A percentile compares a stretch with the other conserved stretches of the same genome.
phyloP scores from a whole-genome alignment of 2,888 invertebrate genomes.

The Pristionchus japonicus region DNA sequence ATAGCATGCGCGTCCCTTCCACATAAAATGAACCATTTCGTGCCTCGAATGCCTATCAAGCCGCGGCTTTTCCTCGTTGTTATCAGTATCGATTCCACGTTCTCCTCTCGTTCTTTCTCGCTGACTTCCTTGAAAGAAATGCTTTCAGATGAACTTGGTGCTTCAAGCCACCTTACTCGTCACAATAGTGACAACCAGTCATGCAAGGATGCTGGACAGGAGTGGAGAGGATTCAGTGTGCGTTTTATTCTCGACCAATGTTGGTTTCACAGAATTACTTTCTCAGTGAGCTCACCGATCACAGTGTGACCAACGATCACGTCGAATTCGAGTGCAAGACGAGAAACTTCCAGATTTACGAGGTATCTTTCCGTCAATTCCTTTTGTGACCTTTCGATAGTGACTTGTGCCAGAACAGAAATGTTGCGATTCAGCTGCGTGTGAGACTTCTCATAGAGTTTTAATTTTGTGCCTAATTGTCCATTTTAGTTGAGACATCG shows the following conservation, averaged over 20 bases:
- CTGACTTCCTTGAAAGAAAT: not conserved
- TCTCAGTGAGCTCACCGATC: slow-evolving; percentile 9
- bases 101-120: not conserved
- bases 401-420: too few species aligned
- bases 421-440: too few species aligned
- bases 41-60: not conserved
- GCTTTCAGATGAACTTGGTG: not conserved
- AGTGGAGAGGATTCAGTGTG: slow-evolving; percentile 11
- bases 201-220: not conserved
- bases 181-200: not conserved
- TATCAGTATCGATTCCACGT: not conserved
- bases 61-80: not conserved
- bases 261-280: not conserved
- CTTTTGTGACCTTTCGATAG: not conserved
- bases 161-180: not conserved
- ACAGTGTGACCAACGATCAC: not conserved
- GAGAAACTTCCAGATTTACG: slow-evolving; percentile 15
- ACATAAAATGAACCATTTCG: not conserved
- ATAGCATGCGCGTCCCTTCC: not conserved
- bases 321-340: slow-evolving; percentile 18
- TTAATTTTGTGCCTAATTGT: too few species aligned
- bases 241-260: not conserved
- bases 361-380: not conserved
- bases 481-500: not conserved
- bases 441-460: too few species aligned